A percentile compares a stretch with the other conserved stretches of the same genome.
phyloP scores from a whole-genome alignment of 2,113 vertebrate genomes.

The Trichechus manatus region DNA sequence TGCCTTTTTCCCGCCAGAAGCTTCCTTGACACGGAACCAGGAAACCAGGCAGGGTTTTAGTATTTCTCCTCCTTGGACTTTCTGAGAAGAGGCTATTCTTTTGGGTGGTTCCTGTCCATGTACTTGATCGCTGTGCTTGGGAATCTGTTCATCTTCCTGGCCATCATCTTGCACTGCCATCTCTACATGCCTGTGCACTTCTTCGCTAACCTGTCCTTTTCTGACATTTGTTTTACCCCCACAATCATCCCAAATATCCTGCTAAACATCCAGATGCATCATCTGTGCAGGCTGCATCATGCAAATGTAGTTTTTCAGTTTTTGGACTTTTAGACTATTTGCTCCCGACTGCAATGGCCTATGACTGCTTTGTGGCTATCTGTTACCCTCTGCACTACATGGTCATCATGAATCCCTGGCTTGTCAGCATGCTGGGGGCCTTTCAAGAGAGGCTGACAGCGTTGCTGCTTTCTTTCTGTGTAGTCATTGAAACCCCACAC shows the following conservation, averaged over 20 bases:
- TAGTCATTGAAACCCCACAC: not conserved
- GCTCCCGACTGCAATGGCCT: slow-evolving; percentile 18
- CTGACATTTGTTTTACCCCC: not conserved
- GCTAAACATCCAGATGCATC: too few species aligned
- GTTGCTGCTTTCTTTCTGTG: not conserved
- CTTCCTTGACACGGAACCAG: not conserved
- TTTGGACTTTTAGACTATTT: slow-evolving; percentile 29
- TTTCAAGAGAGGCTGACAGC: slow-evolving; percentile 16
- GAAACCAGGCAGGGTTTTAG: slow-evolving; percentile 18
- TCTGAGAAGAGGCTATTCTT: slow-evolving; percentile 30
- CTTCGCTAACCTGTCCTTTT: slow-evolving; percentile 46
- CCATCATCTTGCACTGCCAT: not conserved
- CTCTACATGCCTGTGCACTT: slow-evolving; percentile 46
- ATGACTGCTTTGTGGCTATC: not conserved
- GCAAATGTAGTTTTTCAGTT: slow-evolving; percentile 50
- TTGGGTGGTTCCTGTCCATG: slow-evolving; percentile 1
- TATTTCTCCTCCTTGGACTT: slow-evolving; percentile 58
- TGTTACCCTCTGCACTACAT: not conserved
- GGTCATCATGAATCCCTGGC: slow-evolving; percentile 37
- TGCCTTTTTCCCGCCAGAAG: not conserved
- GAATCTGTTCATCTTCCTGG: slow-evolving; percentile 36
- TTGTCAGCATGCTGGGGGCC: not conserved
- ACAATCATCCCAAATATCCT: too few species aligned
- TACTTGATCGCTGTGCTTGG: not conserved
- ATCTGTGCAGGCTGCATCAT: not conserved